These are phyloP conservation scores for Notospermus geniculatus DNA, from an alignment of 1,140 invertebrate genomes.

Conservation along the genomic window DNA sequence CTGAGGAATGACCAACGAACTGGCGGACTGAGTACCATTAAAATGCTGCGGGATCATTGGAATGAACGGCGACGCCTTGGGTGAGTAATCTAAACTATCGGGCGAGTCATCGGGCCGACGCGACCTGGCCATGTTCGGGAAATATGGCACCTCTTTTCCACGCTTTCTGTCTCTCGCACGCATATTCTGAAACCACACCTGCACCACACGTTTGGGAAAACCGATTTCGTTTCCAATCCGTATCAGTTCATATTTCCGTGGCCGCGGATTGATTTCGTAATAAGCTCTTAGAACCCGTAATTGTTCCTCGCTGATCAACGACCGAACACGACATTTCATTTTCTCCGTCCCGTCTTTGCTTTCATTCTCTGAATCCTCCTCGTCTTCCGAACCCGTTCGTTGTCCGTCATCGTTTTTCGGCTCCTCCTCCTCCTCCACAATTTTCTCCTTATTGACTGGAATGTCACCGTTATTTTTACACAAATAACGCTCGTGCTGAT, in stretches of 20 bases:
- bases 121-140: conserved; percentile 39
- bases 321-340: conserved; percentile 70
- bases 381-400: conserved; percentile 13
- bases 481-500: conserved; percentile 73
- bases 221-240: conserved; percentile 83
- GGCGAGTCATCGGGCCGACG: conserved; percentile 23
- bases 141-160: conserved; percentile 40
- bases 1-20: not conserved
- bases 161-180: conserved; percentile 76
- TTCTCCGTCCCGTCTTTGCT: conserved; percentile 31
- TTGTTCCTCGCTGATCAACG: conserved; percentile 91
- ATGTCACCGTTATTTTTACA: conserved; percentile 42
- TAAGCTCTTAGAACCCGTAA: conserved; percentile 81
- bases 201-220: conserved; percentile 88
- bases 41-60: conserved; percentile 42
- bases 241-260: conserved; percentile 88
- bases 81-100: conserved; percentile 16
- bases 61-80: conserved; percentile 36
- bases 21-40: conserved; percentile 12
- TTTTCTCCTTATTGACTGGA: conserved; percentile 28
- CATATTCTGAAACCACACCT: conserved; percentile 97
- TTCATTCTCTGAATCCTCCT: conserved; percentile 9
- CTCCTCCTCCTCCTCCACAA: conserved; percentile 37
- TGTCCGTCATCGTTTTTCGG: conserved; percentile 30
- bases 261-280: conserved; percentile 85